Base-by-base conservation (phyloP, 2,888 invertebrate genomes). In the Meiosimyza platycephala region DNA sequence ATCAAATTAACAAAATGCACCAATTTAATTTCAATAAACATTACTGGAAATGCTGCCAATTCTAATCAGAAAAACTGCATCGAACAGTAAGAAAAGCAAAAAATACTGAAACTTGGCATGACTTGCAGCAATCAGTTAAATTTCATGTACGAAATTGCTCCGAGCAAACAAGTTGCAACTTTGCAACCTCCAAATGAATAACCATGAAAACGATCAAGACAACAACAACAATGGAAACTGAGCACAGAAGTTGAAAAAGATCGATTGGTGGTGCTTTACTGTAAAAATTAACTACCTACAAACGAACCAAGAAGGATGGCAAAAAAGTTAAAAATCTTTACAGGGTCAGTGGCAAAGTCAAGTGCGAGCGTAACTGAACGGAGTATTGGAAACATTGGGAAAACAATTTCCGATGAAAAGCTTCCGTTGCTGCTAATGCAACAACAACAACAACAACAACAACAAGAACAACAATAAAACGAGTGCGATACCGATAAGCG, bases 301-400 rank as follows among this genome's bases (percentile, higher is more conserved):
- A 55, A 22, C n/a, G 66, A 9, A 15, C 33, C 33, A 16, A 57
- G 59, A 28, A 33, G 52, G n/a, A 33, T 50, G 33, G 40, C 40
- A 9, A 40, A 40, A 40, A 33, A 60, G 66, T 60, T 68, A 54
- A 57, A 72, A 22, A 57, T 28, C 51, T 50, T 33, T 54, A 54
- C 67, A 50, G 66, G 72, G 54, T 59, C 72, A 72, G 54, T 33
- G 67, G 40, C 67, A 72, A 54, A 66, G 66, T 67, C 66, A 66
- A 62, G 72, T 72, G 66, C 16, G 67, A 50, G 62, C 18, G 47
- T 54, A 9, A 52, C 40, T 51, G 40, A 54, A 11, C 40, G 22
- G 15, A 52, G 80, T 81, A 77, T 80, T 78, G 80, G 80, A 77
- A 79, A 80, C 81, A 80, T 80, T 79, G 81, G 78, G 78, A 79